phyloP scores from a whole-genome alignment of 2,888 invertebrate species.

The Rhagonycha fulva region DNA sequence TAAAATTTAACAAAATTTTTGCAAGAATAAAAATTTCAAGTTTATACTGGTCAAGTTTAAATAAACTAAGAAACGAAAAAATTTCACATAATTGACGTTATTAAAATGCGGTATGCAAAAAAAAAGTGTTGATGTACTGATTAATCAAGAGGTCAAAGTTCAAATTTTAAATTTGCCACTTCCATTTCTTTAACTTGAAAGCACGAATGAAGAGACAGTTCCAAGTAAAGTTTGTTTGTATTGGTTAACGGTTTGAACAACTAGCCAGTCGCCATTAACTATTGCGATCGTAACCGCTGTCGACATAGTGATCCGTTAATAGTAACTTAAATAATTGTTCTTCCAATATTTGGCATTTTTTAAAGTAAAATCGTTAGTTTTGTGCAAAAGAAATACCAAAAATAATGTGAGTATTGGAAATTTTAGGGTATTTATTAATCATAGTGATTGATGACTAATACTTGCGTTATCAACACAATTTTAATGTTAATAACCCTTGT shows the following conservation, averaged over 20 bases:
- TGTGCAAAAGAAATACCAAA: background rate
- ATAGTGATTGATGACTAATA: background rate
- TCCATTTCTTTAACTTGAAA: background rate
- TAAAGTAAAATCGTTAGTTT: background rate
- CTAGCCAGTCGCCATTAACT: background rate
- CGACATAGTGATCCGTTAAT: background rate
- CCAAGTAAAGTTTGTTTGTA: background rate
- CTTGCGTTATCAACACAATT: background rate
- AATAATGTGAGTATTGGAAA: background rate
- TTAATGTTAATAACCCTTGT: background rate
- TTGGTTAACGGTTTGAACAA: background rate
- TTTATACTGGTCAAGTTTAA: no score
- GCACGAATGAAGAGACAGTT: background rate
- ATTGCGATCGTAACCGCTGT: background rate
- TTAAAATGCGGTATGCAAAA: background rate
- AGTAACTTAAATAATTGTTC: background rate
- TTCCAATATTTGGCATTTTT: background rate
- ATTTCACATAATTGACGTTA: background rate
- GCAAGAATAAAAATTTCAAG: background rate
- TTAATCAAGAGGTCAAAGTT: background rate
- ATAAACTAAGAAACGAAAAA: background rate
- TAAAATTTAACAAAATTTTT: background rate
- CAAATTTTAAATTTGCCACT: background rate
- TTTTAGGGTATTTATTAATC: background rate
- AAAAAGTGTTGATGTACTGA: background rate